Base-by-base conservation (phyloP, 2,113 vertebrate species). In the Paramisgurnus dabryanus region DNA sequence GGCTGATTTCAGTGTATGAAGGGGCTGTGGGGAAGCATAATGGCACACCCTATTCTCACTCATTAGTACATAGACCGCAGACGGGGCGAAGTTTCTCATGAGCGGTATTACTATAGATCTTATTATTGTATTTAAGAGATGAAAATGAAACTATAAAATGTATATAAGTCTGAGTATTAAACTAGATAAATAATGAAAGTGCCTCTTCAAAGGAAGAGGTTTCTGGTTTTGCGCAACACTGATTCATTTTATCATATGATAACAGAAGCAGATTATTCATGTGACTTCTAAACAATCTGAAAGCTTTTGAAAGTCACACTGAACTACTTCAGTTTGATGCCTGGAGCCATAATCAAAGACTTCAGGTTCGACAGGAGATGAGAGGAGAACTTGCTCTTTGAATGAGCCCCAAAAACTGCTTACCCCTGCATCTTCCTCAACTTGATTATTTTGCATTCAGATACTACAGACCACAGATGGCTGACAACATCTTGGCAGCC, bases 321-420 rank as follows among this genome's bases (percentile, higher is more conserved):
- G 50, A 41, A 43, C 13, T 67, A 67, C 15, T 17, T 78, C 67
- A 60, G 53, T 47, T 64, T 80, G 74, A 61, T 69, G 55, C 63
- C 73, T 72, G 34, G 18, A 79, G 53, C 47, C n/a, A 73, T 41
- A 77, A 83, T 85, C 74, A 83, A 83, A 85, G 74, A 64, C 67
- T 61, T 13, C 4, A 50, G 18, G 72, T 57, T 53, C 57, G 65
- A 76, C 57, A 72, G 67, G 66, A 80, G 63, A 80, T 83, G 70
- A 76, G 61, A 63, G 18, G 18, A 34, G 68, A 60, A 67, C 79
- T 80, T 41, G 70, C 10, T 75, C 58, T 83, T 60, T 53, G 39
- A 57, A 69, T 63, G 43, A 41, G n/a, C 66, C 64, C 76, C 65
- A 70, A 71, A 79, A 79, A 79, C 50, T 55, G 34, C 79, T 81